Evolutionary conservation across 2,113 vertebrate genomes (phyloP), one percentile per base, ranked within the genome.

Genomic region (Tor tambroides): DNA sequence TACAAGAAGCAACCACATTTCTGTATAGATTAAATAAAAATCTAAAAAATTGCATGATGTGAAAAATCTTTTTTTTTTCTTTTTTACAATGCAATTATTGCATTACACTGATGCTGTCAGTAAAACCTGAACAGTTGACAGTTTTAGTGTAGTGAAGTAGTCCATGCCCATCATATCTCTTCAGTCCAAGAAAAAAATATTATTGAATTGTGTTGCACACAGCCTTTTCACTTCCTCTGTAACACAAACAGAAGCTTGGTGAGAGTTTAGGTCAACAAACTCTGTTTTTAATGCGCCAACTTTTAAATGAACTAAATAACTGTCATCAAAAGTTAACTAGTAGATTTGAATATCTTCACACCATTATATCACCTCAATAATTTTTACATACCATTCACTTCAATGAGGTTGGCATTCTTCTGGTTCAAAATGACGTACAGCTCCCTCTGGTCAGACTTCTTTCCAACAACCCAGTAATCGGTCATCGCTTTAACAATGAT

Each of bases 401-500:
- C 98, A 75, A 99, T 99, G 88, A 99, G 94, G 92, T 99, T 99
- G 87, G 97, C 97, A 51, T 99, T 99, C 93, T 99, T 99, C 91
- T 99, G 98, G 91, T 97, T 99, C 91, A 99, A 93, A 95, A 99
- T 99, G 81, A 99, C 98, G 19, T 99, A 99, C 0, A 99, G 94
- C 89, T 99, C 98, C 91, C 98, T 94, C 94, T 99, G 98, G 92
- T 99, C 98, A 3, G 98, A 99, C 93, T 99, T 99, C 87, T 99
- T 99, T 78, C 98, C 98, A 56, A 99, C 98, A 41, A 99, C 97
- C 98, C 98, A 99, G 89, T 99, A 99, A 91, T 99, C 98, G 0
- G 97, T 99, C 98, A 99, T 99, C 5, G 98, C 97, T 91, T 99
- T 99, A 84, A 99, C 98, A 6, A 99, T 98, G 90, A 99, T 97